Evolutionary conservation across 2,797 vertebrate species (phyloP).

Genomic region (Pterois miles): DNA sequence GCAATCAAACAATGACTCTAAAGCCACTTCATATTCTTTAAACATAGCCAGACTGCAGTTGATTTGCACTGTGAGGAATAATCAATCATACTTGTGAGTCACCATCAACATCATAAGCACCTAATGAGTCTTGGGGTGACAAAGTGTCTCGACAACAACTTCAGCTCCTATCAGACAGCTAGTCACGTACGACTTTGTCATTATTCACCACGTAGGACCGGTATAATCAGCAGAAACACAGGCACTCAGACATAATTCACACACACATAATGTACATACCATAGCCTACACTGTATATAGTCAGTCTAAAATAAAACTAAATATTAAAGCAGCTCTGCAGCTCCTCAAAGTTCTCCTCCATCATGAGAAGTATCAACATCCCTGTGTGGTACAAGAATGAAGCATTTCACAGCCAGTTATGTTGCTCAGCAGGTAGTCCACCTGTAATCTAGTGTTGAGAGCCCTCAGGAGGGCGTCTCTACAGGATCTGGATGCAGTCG

Average conservation of each 20-base stretch:
- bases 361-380: constrained; percentile 20
- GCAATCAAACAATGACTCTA: constrained; percentile 35
- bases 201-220: constrained; percentile 19
- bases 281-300: background rate
- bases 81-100: constrained; percentile 66
- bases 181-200: constrained; percentile 30
- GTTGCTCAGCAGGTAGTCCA: constrained; percentile 40
- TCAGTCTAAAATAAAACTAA: background rate
- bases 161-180: constrained; percentile 35
- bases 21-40: constrained; percentile 53
- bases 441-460: constrained; percentile 43
- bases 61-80: constrained; percentile 42
- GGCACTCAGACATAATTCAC: background rate
- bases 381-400: background rate
- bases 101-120: constrained; percentile 45
- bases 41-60: constrained; percentile 43
- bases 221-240: constrained; percentile 33
- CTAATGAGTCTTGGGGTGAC: constrained; percentile 57
- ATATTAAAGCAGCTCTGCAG: background rate
- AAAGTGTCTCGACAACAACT: constrained; percentile 42
- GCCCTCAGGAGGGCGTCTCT: constrained; percentile 26
- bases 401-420: constrained; percentile 41
- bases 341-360: constrained; percentile 17
- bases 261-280: constrained; percentile 13
- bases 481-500: constrained; percentile 26